Conservation (phyloP, 2,113 vertebrate species). For the Oreochromis aureus region DNA sequence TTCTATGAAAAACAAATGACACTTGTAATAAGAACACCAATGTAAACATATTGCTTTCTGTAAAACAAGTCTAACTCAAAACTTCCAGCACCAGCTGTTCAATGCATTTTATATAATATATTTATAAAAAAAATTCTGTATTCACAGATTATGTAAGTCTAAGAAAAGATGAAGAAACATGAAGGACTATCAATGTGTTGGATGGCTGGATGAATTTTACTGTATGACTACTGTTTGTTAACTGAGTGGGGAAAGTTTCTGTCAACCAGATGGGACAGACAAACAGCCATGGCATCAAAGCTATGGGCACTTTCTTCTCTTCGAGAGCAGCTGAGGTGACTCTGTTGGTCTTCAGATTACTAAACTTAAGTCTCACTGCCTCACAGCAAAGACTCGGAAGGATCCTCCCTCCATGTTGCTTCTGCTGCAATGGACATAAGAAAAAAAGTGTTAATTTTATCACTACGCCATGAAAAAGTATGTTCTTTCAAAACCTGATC, state of each 20-base stretch:
- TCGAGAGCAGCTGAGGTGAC: slow-evolving; percentile 33
- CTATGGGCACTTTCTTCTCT: slow-evolving; percentile 31
- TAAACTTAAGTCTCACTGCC: slow-evolving; percentile 53
- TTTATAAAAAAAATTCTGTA: slow-evolving; percentile 32
- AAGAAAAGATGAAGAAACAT: slow-evolving; percentile 1
- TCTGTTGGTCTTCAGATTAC: slow-evolving; percentile 11
- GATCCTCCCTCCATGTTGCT: slow-evolving; percentile 67
- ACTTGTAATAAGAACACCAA: slow-evolving; percentile 45
- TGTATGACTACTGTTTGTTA: slow-evolving; percentile 1
- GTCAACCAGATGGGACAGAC: slow-evolving; percentile 1
- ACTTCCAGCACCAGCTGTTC: slow-evolving; percentile 69
- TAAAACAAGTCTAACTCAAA: slow-evolving; percentile 9
- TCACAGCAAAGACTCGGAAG: slow-evolving; percentile 70
- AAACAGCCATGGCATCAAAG: slow-evolving; percentile 23
- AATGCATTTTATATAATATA: slow-evolving; percentile 38
- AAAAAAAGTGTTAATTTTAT: background rate
- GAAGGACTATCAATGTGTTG: background rate
- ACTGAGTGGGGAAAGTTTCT: background rate
- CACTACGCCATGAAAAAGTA: background rate
- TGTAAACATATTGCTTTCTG: slow-evolving; percentile 53
- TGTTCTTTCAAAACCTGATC: background rate
- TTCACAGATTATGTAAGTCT: slow-evolving; percentile 41
- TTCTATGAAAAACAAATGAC: slow-evolving; percentile 54
- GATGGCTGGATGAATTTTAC: background rate
- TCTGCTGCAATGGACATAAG: slow-evolving; percentile 58